Evolutionary conservation across 1,140 invertebrate species (phyloP).

Genomic region (Meloidogyne hapla): DNA sequence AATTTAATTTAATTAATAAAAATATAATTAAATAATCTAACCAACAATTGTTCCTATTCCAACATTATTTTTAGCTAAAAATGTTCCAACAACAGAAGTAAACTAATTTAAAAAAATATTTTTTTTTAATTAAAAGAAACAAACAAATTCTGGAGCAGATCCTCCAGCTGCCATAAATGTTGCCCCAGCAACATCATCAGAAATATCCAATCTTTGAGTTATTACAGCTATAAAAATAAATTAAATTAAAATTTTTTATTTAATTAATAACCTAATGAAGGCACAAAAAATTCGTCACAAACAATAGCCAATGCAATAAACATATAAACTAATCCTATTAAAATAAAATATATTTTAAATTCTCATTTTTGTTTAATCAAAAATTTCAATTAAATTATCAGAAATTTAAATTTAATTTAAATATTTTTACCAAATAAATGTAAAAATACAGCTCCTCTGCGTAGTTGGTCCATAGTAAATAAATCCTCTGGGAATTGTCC

Average conservation of each 20-base stretch:
- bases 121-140: not conserved
- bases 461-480: not conserved
- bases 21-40: constrained; percentile 67
- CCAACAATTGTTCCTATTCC: constrained; percentile 64
- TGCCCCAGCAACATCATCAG: constrained; percentile 83
- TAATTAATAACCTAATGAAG: constrained; percentile 69
- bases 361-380: too few relatives aligned
- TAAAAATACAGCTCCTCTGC: constrained; percentile 1
- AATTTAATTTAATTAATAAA: constrained; percentile 4
- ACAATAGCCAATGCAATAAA: constrained; percentile 68
- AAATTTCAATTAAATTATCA: not conserved
- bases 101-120: constrained; percentile 66
- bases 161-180: constrained; percentile 88
- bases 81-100: constrained; percentile 83
- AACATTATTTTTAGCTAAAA: constrained; percentile 85
- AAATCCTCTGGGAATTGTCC: constrained; percentile 5
- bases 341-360: not conserved
- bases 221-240: constrained; percentile 8
- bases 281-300: constrained; percentile 72
- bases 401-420: not conserved
- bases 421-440: not conserved
- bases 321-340: constrained; percentile 66
- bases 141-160: constrained; percentile 77
- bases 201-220: constrained; percentile 74
- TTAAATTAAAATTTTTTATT: not conserved